Base-by-base conservation (phyloP, 1,140 invertebrate genomes). In the Plutomurus gul region DNA sequence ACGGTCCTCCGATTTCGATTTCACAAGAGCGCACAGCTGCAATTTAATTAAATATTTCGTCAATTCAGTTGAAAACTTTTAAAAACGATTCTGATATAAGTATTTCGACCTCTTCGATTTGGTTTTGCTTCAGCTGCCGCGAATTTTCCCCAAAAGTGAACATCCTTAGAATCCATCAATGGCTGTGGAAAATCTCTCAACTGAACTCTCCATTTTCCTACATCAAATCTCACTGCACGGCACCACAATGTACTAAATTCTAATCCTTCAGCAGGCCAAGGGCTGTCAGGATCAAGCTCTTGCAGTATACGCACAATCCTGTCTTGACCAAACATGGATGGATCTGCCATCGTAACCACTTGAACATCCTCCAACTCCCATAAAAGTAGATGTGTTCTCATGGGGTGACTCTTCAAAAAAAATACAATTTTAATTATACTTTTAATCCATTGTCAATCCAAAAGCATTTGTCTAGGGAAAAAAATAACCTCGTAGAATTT, bases 181-280 rank as follows among this genome's bases (percentile, higher is more conserved):
- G 95, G 94, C 84, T 97, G 96, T 0, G 96, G 96, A 86, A 98
- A 99, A 87, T 99, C 98, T n/a, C 97, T 88, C 75, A 99, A 88
- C 71, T 94, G 91, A 77, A 98, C 91, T 82, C 93, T 93, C 92
- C 95, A 96, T 84, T 92, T 92, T 25, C 90, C 90, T 82, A 95
- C 94, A 80, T 92, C 92, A 5, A 95, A 89, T 72, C 91, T 91
- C 11, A 99, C 90, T 40, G 91, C 91, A 8, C 97, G 90, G 83
- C 95, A 96, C 96, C 96, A 99, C 4, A 99, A 87, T 0, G 95
- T 97, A 0, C 90, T 91, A 87, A 98, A 99, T 84, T 97, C 93
- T 3, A 97, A 85, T 3, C 91, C 92, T 82, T 97, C 96, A 82
- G 95, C 93, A 0, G 96, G 96, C 92, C 94, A 97, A 0, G 94